Percentiles rank a stretch among this genome's conserved stretches.
These are phyloP conservation scores for Sebastes elongatus DNA, from an alignment of 2,797 vertebrate genomes.

Conservation along the genomic window DNA sequence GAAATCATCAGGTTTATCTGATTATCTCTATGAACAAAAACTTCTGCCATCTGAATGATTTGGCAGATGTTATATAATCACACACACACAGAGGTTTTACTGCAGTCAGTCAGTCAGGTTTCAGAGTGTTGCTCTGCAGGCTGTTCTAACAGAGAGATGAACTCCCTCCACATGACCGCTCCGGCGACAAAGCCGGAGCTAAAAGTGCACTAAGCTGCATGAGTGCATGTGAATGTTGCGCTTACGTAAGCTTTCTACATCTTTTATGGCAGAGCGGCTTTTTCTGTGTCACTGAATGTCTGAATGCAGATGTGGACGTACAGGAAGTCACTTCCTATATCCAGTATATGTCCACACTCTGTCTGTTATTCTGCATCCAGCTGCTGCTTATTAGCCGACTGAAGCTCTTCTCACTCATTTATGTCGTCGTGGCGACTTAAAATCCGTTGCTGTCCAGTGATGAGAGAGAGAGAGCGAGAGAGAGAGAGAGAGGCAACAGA, in stretches of 20 bases:
- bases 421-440: too few species aligned
- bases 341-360: background rate
- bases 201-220: background rate
- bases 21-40: background rate
- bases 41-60: background rate
- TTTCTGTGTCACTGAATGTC: constrained; percentile 12
- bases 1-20: background rate
- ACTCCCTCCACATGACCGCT: constrained; percentile 9
- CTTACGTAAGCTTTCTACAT: constrained; percentile 47
- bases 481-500: too few species aligned
- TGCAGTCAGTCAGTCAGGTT: background rate
- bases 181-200: background rate
- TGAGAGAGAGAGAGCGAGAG: too few species aligned
- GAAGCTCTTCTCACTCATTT: background rate
- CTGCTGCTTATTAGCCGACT: background rate
- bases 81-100: background rate
- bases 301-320: background rate
- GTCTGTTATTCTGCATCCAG: background rate
- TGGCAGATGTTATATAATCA: background rate
- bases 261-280: constrained; percentile 5
- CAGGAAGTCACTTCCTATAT: background rate
- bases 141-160: background rate
- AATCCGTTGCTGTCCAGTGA: background rate
- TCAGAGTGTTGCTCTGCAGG: background rate
- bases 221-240: constrained; percentile 2